Percentiles rank a stretch among this genome's conserved stretches.
These are phyloP conservation scores for Scaptomyza cyrtandrae DNA, from an alignment of 2,888 invertebrate species.

Conservation along the genomic window DNA sequence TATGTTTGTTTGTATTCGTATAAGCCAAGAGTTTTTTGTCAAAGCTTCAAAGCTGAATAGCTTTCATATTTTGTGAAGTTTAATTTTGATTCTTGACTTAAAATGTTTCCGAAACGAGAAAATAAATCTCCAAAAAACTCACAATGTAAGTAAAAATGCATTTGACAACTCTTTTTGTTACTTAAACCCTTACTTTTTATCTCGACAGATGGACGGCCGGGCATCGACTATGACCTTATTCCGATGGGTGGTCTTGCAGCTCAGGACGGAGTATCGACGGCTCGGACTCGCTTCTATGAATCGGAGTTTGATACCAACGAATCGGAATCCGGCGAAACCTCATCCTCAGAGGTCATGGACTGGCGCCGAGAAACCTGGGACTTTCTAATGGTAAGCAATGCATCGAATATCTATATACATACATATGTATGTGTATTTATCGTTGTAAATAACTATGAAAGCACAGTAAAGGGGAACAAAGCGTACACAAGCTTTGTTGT, in stretches of 20 bases:
- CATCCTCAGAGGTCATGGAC: neutral
- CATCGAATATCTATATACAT: neutral
- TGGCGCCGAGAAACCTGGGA: constrained; percentile 12
- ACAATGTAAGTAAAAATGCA: constrained; percentile 7
- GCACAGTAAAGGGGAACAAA: neutral
- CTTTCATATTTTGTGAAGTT: neutral
- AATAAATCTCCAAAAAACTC: neutral
- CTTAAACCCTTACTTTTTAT: neutral
- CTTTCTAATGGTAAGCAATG: constrained; percentile 14
- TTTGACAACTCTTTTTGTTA: neutral
- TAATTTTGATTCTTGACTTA: neutral
- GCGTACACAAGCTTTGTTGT: neutral
- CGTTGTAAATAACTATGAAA: neutral
- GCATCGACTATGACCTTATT: neutral
- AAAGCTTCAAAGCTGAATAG: constrained; percentile 9
- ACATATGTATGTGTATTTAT: no score
- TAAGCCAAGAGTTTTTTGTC: constrained; percentile 9
- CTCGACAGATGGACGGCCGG: neutral
- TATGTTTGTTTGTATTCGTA: neutral
- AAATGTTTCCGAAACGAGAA: constrained; percentile 10
- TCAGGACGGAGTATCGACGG: neutral
- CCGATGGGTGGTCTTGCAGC: neutral
- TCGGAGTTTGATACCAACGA: constrained; percentile 19
- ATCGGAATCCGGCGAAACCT: fast-evolving
- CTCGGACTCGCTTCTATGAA: constrained; percentile 19